Evolutionary conservation across 2,888 invertebrate species (phyloP), one percentile per base, ranked within the genome.

Genomic region (Cephus spinipes): DNA sequence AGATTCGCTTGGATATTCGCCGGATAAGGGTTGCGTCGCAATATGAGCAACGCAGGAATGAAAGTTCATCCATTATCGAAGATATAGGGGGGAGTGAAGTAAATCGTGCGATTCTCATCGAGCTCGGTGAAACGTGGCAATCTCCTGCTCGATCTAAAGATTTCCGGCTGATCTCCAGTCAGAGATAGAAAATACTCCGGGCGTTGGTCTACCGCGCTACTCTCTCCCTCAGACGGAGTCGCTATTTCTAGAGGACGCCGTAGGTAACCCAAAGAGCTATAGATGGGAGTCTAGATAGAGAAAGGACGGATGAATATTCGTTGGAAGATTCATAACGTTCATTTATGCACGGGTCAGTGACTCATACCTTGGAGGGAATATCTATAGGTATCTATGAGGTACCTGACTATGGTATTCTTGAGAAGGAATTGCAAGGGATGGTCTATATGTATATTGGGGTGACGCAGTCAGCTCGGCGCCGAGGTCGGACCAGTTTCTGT

Each of bases 61-160:
- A 55, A 79, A 82, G 83, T 84, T 83, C 83, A 83, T 85, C 84
- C 85, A 87, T 89, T 87, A 87, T 86, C 81, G 79, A 81, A 82
- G 84, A 80, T 82, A 74, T 82, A 73, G 79, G 79, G 79, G 32
- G 79, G 79, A 81, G 76, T 35, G 80, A 82, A 80, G 87, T 87
- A 84, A 88, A 89, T 84, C 82, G 81, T 55, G 79, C 81, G 83
- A 84, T 84, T 87, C 85, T 84, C 86, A 88, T 88, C 84, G 82
- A 76, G 76, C 79, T 77, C 69, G 74, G 79, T 76, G 78, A 80
- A 73, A 77, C 40, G 76, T 69, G 69, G 40, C 32, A 80, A 76
- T 75, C 85, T 76, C 79, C 81, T 77, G 77, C 75, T 76, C 83
- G 83, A 86, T 86, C 81, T 75, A 32, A 81, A 85, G 85, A 86